Evolutionary conservation across 2,113 vertebrate species (phyloP), one percentile per base, ranked within the genome.

Genomic region (Stegostoma tigrinum): DNA sequence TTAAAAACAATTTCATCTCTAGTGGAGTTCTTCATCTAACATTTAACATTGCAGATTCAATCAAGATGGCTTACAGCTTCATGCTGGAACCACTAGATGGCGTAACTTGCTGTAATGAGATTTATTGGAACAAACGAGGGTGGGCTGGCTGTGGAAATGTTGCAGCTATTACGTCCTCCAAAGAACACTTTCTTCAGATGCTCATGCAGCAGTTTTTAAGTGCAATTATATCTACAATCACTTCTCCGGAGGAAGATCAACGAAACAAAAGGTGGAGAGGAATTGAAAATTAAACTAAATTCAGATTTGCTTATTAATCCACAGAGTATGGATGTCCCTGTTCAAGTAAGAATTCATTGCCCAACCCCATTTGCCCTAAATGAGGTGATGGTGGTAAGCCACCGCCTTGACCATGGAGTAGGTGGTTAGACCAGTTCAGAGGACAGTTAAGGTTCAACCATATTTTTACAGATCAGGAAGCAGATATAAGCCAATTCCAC

Each of bases 81-180:
- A 91, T 64, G 55, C 55, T 30, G 10, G 89, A 61, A 61, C 89
- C 89, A 93, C 89, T 93, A 93, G 89, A 93, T 93, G 89, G 89
- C 7, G 89, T 5, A 66, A n/a, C 89, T 93, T 67, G 61, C 89
- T 64, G 34, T 38, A 38, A 30, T 91, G 89, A 52, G 17, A 21
- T 66, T 55, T 17, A 66, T 61, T 38, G 38, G n/a, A 38, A 66
- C 0, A 21, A 19, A n/a, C 14, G 0, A 12, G 19, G 3, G 75
- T 34, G 75, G 34, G 12, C 14, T 10, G 34, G 12, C 14, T 10
- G 3, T 3, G 30, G 17, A 90, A 19, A 14, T 38, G 89, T 5
- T 52, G 38, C 7, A 91, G 17, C 27, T 2, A 34, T 23, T 93
- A 66, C 24, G 19, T 38, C 89, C 61, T n/a, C 38, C 21, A 91